Evolutionary conservation across 2,113 vertebrate species (phyloP).

Genomic region (Leptodactylus fuscus): DNA sequence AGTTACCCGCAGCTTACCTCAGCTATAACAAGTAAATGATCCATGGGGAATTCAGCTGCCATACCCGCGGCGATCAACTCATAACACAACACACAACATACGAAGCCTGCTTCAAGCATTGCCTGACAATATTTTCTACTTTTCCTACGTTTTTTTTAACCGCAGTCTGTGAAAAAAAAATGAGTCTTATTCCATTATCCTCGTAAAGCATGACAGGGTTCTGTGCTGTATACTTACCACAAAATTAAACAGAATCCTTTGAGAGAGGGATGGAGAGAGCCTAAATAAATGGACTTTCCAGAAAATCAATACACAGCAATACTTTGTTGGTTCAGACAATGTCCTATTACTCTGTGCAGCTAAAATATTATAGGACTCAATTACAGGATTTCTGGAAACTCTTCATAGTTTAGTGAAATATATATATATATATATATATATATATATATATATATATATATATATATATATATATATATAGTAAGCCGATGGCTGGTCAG

Average conservation of each 20-base stretch:
- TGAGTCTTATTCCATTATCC: conserved; percentile 68
- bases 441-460: no score
- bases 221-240: conserved; percentile 59
- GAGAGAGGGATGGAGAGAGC: conserved; percentile 54
- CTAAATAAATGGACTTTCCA: conserved; percentile 64
- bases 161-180: conserved; percentile 53
- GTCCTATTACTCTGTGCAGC: conserved; percentile 55
- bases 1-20: not conserved
- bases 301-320: conserved; percentile 64
- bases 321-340: conserved; percentile 62
- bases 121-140: not conserved
- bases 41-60: not conserved
- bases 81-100: not conserved
- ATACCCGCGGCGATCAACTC: not conserved
- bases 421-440: not conserved
- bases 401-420: not conserved
- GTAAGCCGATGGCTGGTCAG: no score
- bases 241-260: conserved; percentile 55
- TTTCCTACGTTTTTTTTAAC: conserved; percentile 58
- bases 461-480: no score
- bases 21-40: not conserved
- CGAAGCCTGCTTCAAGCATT: not conserved
- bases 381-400: conserved; percentile 26
- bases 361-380: conserved; percentile 33
- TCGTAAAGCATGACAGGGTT: conserved; percentile 62